Conservation (phyloP, 2,888 invertebrate species). For the Schizotus pectinicornis region DNA sequence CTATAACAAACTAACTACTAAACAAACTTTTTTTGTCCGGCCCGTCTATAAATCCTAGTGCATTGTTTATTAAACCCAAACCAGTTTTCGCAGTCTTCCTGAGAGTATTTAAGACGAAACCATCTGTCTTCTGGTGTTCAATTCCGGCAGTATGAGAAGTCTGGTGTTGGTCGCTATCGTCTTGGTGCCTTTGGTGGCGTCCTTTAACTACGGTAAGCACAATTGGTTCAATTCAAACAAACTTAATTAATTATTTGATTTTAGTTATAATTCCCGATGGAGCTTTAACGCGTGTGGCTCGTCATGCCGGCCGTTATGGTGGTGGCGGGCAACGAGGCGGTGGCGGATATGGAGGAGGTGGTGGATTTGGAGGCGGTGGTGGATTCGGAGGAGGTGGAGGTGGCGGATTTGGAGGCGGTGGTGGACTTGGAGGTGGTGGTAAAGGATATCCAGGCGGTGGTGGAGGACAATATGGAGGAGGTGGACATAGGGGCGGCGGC, state of each 20-base stretch:
- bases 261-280: background rate
- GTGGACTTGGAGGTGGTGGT: slow-evolving; percentile 24
- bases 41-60: slow-evolving; percentile 18
- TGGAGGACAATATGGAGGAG: slow-evolving; percentile 2
- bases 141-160: slow-evolving; percentile 8
- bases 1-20: slow-evolving; percentile 13
- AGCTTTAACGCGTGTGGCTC: slow-evolving; percentile 31
- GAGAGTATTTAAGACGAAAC: slow-evolving; percentile 23
- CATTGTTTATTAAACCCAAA: slow-evolving; percentile 17
- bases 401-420: slow-evolving; percentile 41
- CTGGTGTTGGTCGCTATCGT: slow-evolving; percentile 9
- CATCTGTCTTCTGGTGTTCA: background rate
- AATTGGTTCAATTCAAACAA: background rate
- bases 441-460: slow-evolving; percentile 12
- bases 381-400: slow-evolving; percentile 22
- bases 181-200: slow-evolving; percentile 4
- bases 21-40: slow-evolving; percentile 15
- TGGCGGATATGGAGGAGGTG: slow-evolving; percentile 44
- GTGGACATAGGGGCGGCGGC: slow-evolving; percentile 38
- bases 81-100: slow-evolving; percentile 14
- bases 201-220: slow-evolving; percentile 1
- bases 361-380: slow-evolving; percentile 34
- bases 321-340: slow-evolving; percentile 53
- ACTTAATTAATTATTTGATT: background rate
- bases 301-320: slow-evolving; percentile 55